A percentile compares a stretch with the other conserved stretches of the same genome.
These are phyloP conservation scores for Protomyctophum bolini DNA, from an alignment of 2,113 vertebrate genomes.

Conservation along the genomic window DNA sequence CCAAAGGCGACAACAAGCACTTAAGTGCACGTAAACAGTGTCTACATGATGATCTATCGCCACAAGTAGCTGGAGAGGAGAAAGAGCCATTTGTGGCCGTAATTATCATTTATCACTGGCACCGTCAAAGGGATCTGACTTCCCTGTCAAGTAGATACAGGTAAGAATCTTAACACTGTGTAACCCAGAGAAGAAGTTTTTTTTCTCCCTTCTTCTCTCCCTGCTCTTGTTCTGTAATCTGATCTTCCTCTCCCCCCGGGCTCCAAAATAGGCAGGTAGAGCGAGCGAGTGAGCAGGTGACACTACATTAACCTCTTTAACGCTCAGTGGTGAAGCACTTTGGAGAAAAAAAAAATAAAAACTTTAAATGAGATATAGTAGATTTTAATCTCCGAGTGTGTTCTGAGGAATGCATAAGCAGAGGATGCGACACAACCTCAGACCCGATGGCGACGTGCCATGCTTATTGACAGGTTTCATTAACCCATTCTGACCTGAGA, in stretches of 20 bases:
- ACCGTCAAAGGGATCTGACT: slow-evolving; percentile 52
- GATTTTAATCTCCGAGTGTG: slow-evolving; percentile 71
- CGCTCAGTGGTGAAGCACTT: slow-evolving; percentile 51
- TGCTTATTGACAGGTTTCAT: slow-evolving; percentile 74
- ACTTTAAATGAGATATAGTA: slow-evolving; percentile 70
- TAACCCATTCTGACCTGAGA: no score
- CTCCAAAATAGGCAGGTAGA: slow-evolving; percentile 64
- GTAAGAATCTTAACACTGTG: slow-evolving; percentile 57
- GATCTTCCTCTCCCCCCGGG: slow-evolving; percentile 67
- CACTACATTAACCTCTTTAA: slow-evolving; percentile 70
- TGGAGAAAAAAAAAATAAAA: slow-evolving; percentile 47
- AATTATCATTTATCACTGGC: slow-evolving; percentile 71
- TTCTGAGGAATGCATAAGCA: slow-evolving; percentile 60
- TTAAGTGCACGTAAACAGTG: slow-evolving; percentile 70
- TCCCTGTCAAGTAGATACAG: slow-evolving; percentile 64
- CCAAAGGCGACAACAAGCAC: slow-evolving; percentile 70
- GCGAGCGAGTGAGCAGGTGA: slow-evolving; percentile 56
- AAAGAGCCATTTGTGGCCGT: slow-evolving; percentile 67
- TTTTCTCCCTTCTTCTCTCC: slow-evolving; percentile 1
- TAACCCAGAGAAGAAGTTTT: slow-evolving; percentile 35
- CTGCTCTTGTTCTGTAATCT: slow-evolving; percentile 65
- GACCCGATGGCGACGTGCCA: slow-evolving; percentile 51
- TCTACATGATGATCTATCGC: slow-evolving; percentile 64
- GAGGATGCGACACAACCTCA: slow-evolving; percentile 39
- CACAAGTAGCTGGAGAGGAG: slow-evolving; percentile 58